Evolutionary conservation across 2,113 vertebrate species (phyloP).

Genomic region (Corythoichthys intestinalis): DNA sequence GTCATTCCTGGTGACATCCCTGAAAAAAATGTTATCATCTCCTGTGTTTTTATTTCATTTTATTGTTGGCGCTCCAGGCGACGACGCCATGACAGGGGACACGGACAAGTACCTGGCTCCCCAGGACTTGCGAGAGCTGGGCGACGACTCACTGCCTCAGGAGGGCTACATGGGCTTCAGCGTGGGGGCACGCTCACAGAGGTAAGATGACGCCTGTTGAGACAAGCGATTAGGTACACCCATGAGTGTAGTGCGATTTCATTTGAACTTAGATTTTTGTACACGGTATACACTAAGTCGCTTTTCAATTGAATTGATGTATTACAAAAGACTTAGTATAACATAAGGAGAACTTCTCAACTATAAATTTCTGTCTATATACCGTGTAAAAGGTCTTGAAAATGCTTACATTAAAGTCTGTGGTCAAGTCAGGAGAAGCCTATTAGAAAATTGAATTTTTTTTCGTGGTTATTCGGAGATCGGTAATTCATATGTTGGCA

Average conservation of each 20-base stretch:
- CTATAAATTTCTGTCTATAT: no score
- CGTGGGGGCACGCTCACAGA: conserved; percentile 90
- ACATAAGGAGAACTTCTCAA: no score
- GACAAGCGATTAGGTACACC: background rate
- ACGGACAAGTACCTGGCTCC: conserved; percentile 96
- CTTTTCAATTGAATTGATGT: no score
- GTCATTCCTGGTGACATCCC: background rate
- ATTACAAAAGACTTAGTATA: no score
- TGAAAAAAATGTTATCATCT: background rate
- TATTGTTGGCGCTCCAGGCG: conserved; percentile 72
- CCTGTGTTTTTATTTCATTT: background rate
- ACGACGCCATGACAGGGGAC: conserved; percentile 94
- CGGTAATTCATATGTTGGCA: no score
- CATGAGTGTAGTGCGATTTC: background rate
- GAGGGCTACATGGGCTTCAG: conserved; percentile 98
- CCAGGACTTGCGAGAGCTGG: conserved; percentile 92
- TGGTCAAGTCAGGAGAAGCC: no score
- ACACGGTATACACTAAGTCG: no score
- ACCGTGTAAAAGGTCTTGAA: no score
- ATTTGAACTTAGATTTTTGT: background rate
- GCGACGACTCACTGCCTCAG: conserved; percentile 93
- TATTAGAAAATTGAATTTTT: no score
- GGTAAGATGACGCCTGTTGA: conserved; percentile 66
- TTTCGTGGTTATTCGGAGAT: no score
- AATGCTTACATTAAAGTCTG: no score